Percentiles rank a stretch among this genome's conserved stretches.
Evolutionary conservation across 2,888 invertebrate species (phyloP).

Genomic region (Himalopsyche japonica): DNA sequence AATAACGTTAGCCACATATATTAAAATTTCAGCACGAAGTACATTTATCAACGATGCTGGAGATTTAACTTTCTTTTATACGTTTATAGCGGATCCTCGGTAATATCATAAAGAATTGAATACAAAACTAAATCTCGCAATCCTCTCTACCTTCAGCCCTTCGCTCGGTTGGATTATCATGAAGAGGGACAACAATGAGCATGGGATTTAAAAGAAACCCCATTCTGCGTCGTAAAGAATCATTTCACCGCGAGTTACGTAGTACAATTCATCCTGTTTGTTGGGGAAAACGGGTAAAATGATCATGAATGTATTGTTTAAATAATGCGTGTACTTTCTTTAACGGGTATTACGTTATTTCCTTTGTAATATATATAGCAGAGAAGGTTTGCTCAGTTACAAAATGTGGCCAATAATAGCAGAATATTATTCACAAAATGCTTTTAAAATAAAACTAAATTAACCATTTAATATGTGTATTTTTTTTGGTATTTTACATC

Average conservation of each 20-base stretch:
- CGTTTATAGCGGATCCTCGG: neutral
- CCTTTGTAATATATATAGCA: neutral
- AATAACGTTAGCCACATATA: neutral
- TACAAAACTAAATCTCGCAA: conserved; percentile 19
- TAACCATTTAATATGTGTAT: neutral
- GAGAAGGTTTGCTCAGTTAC: neutral
- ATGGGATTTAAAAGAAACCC: conserved; percentile 28
- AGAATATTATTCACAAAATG: neutral
- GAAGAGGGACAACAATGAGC: conserved; percentile 16
- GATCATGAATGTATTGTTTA: neutral
- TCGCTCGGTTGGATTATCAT: conserved; percentile 9
- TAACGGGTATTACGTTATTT: neutral
- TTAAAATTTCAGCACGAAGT: neutral
- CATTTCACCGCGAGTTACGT: conserved; percentile 1
- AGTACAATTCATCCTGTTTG: neutral
- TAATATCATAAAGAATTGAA: conserved; percentile 22
- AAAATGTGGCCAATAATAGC: neutral
- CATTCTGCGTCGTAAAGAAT: conserved; percentile 25
- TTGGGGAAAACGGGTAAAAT: neutral
- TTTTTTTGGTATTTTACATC: too few species aligned
- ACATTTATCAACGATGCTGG: neutral
- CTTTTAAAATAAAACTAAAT: neutral
- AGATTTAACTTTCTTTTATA: neutral
- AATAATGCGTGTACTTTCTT: neutral
- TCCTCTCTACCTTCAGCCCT: neutral